A percentile compares a stretch with the other conserved stretches of the same genome.
These are phyloP conservation scores for Villa cingulata DNA, from an alignment of 2,888 invertebrate genomes.

Conservation along the genomic window DNA sequence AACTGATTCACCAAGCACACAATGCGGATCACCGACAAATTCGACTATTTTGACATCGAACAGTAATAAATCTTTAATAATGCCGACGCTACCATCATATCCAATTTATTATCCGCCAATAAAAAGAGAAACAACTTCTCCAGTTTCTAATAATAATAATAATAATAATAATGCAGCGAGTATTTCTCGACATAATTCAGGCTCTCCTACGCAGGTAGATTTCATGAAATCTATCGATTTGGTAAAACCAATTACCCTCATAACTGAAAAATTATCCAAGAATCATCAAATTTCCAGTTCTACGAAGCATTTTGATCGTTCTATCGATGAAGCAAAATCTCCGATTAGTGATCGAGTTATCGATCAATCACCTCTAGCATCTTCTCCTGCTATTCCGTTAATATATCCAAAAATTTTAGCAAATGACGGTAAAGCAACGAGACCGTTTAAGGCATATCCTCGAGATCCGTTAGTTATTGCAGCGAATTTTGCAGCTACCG, in stretches of 20 bases:
- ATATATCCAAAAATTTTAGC: conserved; percentile 16
- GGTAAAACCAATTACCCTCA: not conserved
- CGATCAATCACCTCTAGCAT: not conserved
- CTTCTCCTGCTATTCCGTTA: conserved; percentile 13
- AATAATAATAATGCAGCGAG: not conserved
- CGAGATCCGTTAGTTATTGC: conserved; percentile 50
- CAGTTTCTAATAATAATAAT: not conserved
- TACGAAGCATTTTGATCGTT: not conserved
- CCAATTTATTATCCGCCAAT: conserved; percentile 12
- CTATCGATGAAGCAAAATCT: not conserved
- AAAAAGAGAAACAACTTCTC: conserved; percentile 11
- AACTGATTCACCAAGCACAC: conserved; percentile 23
- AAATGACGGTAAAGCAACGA: conserved; percentile 35
- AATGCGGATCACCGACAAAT: conserved; percentile 14
- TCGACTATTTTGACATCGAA: conserved; percentile 11
- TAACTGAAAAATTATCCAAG: not conserved
- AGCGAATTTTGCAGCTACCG: conserved; percentile 42
- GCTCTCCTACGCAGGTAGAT: not conserved
- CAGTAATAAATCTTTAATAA: not conserved
- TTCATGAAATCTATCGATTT: not conserved
- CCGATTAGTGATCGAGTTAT: not conserved
- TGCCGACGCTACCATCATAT: conserved; percentile 3
- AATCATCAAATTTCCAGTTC: not conserved
- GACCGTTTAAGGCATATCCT: conserved; percentile 60
- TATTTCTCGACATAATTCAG: not conserved